Evolutionary conservation across 1,140 invertebrate genomes (phyloP).

Genomic region (Drosophila tropicalis): DNA sequence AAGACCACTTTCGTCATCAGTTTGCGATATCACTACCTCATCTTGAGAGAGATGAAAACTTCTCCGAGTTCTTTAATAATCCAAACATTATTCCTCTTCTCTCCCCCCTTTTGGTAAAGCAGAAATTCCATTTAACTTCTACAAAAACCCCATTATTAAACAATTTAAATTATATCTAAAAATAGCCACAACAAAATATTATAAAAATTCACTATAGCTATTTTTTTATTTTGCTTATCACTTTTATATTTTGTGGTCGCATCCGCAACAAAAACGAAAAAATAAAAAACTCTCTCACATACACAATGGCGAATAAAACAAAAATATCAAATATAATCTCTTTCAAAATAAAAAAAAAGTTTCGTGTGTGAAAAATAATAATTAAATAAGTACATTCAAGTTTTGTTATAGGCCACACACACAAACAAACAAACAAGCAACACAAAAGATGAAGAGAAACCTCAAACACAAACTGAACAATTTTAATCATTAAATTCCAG

Average conservation of each 20-base stretch:
- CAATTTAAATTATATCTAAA: neutral
- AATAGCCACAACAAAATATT: neutral
- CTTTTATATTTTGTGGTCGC: constrained; percentile 1
- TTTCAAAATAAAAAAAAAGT: neutral
- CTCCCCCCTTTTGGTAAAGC: too few relatives aligned
- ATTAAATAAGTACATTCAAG: constrained; percentile 9
- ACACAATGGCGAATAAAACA: constrained; percentile 1
- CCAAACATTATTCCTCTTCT: too few relatives aligned
- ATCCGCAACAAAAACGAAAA: neutral
- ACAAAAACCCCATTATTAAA: neutral
- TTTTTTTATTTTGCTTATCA: constrained; percentile 2
- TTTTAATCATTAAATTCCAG: constrained; percentile 8
- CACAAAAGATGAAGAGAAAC: neutral
- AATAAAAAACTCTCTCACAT: neutral
- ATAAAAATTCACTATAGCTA: neutral
- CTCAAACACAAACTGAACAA: constrained; percentile 7
- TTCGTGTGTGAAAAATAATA: constrained; percentile 14
- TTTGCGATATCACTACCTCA: too few relatives aligned
- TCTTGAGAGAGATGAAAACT: too few relatives aligned
- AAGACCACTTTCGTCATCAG: too few relatives aligned
- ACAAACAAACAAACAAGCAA: too few relatives aligned
- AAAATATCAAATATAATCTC: constrained; percentile 9
- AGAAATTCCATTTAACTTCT: neutral
- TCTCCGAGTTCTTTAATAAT: too few relatives aligned
- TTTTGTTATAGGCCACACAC: neutral